Percentiles rank a stretch among this genome's conserved stretches.
Conservation (phyloP, 2,888 invertebrate species). For the Xestobium rufovillosum region DNA sequence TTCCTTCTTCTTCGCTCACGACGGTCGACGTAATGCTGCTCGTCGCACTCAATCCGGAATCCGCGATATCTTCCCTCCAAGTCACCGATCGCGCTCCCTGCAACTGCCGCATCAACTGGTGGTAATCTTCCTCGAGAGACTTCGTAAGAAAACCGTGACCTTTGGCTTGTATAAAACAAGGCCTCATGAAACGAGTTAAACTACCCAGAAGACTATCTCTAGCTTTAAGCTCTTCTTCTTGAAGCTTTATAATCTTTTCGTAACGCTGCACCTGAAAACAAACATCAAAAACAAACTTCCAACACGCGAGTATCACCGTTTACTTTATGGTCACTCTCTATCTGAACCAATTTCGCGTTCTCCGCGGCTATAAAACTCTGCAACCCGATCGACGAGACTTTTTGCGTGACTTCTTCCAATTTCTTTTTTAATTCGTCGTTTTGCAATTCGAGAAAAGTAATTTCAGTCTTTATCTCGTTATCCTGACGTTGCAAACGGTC, state of each 20-base stretch:
- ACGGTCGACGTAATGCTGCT: slow-evolving; percentile 16
- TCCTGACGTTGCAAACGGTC: slow-evolving; percentile 30
- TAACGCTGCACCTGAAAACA: slow-evolving; percentile 25
- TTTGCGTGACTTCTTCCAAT: slow-evolving; percentile 24
- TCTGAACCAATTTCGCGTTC: slow-evolving; percentile 21
- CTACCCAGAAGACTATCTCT: slow-evolving; percentile 29
- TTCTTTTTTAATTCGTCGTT: slow-evolving; percentile 25
- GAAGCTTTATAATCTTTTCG: slow-evolving; percentile 26
- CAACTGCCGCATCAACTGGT: slow-evolving; percentile 51
- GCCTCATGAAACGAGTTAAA: slow-evolving; percentile 48
- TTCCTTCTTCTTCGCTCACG: slow-evolving; percentile 17
- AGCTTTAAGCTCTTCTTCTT: slow-evolving; percentile 29
- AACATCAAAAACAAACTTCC: not conserved
- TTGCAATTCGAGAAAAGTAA: slow-evolving; percentile 24
- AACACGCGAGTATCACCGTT: not conserved
- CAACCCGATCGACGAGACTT: slow-evolving; percentile 25
- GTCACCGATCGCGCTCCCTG: slow-evolving; percentile 54
- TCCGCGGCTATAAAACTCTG: slow-evolving; percentile 22
- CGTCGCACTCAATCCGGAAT: slow-evolving; percentile 26
- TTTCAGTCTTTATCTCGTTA: slow-evolving; percentile 24
- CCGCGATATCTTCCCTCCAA: slow-evolving; percentile 48
- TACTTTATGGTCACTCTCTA: no score
- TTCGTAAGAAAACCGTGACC: slow-evolving; percentile 54
- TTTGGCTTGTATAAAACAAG: slow-evolving; percentile 51
- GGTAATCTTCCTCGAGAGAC: slow-evolving; percentile 49